phyloP scores from a whole-genome alignment of 2,113 vertebrate species.

The Triplophysa rosa region DNA sequence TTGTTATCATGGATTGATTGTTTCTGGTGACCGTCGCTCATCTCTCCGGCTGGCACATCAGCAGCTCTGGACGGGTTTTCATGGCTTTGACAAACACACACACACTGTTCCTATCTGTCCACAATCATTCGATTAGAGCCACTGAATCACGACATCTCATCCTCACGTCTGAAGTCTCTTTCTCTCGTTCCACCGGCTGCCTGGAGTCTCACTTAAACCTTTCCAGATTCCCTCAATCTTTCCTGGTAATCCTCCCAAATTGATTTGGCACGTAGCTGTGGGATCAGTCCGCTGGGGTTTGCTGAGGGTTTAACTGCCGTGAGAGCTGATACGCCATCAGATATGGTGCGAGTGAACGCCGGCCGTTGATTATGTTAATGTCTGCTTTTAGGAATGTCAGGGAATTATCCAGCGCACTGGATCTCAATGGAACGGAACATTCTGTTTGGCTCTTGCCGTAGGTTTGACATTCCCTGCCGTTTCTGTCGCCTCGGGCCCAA shows the following conservation, averaged over 20 bases:
- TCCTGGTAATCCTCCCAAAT: conserved; percentile 63
- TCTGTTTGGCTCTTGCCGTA: conserved; percentile 1
- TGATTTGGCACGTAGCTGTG: conserved; percentile 59
- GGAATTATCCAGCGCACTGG: conserved; percentile 16
- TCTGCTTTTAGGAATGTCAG: not conserved
- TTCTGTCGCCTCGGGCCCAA: not conserved
- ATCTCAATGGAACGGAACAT: conserved; percentile 35
- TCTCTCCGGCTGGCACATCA: conserved; percentile 62
- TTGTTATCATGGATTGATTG: conserved; percentile 71
- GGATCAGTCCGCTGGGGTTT: conserved; percentile 40
- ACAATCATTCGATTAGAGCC: not conserved
- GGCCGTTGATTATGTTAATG: conserved; percentile 6
- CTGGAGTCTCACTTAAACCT: conserved; percentile 56
- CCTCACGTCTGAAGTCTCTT: not conserved
- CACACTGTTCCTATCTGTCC: conserved; percentile 11
- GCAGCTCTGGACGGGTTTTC: conserved; percentile 54
- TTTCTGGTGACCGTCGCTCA: conserved; percentile 72
- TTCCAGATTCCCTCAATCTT: conserved; percentile 61
- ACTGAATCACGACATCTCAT: conserved; percentile 10
- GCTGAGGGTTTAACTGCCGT: conserved; percentile 20
- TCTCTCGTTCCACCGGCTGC: conserved; percentile 43
- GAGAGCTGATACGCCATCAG: conserved; percentile 20
- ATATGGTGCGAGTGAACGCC: not conserved
- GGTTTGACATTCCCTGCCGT: too few relatives aligned
- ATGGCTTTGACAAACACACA: conserved; percentile 25